Conservation (phyloP, 23 tunicate genomes). For the Ascidia mentula region DNA sequence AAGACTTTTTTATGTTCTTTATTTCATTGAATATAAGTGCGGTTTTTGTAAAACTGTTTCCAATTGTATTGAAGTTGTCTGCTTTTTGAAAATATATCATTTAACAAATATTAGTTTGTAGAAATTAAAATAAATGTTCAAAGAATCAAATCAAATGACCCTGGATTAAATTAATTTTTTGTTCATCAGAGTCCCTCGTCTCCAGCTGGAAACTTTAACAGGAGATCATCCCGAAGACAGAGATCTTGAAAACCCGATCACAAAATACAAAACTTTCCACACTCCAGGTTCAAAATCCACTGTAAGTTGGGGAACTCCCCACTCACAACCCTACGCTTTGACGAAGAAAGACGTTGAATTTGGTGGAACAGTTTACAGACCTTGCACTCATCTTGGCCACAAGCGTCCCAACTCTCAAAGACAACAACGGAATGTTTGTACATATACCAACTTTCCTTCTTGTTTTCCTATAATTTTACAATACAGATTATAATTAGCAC, state of each 20-base stretch:
- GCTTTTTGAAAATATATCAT: too few relatives aligned
- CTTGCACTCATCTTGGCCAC: slow-evolving; percentile 74
- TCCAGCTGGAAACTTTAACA: slow-evolving; percentile 21
- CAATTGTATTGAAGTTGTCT: too few relatives aligned
- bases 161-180: not conserved
- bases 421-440: slow-evolving; percentile 38
- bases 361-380: slow-evolving; percentile 76
- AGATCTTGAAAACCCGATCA: slow-evolving; percentile 27
- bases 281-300: slow-evolving; percentile 61
- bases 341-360: slow-evolving; percentile 45
- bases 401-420: not conserved
- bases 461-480: not conserved
- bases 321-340: slow-evolving; percentile 55
- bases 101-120: too few relatives aligned
- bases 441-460: not conserved
- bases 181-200: slow-evolving; percentile 39
- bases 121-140: too few relatives aligned
- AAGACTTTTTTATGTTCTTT: too few relatives aligned
- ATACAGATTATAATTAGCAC: too few relatives aligned
- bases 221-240: slow-evolving; percentile 29
- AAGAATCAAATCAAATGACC: too few relatives aligned
- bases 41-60: too few relatives aligned
- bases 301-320: slow-evolving; percentile 86
- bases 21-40: too few relatives aligned
- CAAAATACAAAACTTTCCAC: slow-evolving; percentile 10